A percentile compares a stretch with the other conserved stretches of the same genome.
These are phyloP conservation scores for Tetanocera ferruginea DNA, from an alignment of 2,888 invertebrate genomes.

Conservation along the genomic window DNA sequence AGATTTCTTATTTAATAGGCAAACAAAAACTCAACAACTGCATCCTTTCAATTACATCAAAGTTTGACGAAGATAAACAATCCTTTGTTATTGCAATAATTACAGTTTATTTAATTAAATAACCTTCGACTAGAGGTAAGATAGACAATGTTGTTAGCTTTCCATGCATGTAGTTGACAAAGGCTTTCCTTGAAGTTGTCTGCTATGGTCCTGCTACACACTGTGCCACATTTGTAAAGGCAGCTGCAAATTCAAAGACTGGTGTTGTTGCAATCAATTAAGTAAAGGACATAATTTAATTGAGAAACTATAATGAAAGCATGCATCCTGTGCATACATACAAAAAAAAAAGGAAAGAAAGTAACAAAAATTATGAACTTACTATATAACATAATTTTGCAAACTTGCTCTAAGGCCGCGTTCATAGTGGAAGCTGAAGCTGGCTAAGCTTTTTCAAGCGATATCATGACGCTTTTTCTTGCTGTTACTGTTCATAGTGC, in stretches of 20 bases:
- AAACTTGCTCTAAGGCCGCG: not conserved
- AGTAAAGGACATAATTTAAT: constrained; percentile 67
- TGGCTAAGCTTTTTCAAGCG: no score
- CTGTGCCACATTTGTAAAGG: not conserved
- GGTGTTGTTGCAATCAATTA: constrained; percentile 54
- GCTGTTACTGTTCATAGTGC: no score
- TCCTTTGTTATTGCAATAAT: not conserved
- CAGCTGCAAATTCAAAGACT: not conserved
- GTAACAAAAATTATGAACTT: no score
- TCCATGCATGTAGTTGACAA: not conserved
- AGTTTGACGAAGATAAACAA: no score
- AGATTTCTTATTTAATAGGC: no score
- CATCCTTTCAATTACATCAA: no score
- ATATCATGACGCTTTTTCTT: no score
- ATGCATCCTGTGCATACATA: not conserved
- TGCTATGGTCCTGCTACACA: not conserved
- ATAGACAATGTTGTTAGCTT: not conserved
- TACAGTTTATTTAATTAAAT: constrained; percentile 9
- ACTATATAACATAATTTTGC: not conserved
- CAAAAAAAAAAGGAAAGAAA: no score
- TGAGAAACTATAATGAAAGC: constrained; percentile 53
- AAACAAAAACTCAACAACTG: no score
- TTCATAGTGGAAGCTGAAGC: no score
- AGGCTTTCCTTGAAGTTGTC: not conserved
- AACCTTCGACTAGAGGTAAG: not conserved